These are phyloP conservation scores for Miniopterus natalensis DNA, from an alignment of 2,113 vertebrate species.

Conservation along the genomic window DNA sequence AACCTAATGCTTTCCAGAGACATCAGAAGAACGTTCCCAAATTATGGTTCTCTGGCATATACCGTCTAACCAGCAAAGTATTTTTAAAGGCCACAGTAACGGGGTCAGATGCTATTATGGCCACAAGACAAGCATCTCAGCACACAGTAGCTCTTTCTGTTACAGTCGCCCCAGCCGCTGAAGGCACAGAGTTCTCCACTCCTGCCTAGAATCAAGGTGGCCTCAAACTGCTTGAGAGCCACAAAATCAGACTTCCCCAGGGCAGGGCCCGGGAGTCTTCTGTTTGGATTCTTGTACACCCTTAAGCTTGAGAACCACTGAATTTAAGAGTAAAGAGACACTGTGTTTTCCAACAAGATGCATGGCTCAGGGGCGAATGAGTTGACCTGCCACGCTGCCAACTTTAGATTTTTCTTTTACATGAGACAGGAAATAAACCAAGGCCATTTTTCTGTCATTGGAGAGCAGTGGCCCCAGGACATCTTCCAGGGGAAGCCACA, in stretches of 20 bases:
- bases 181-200: neutral
- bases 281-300: neutral
- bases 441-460: neutral
- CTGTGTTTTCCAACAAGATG: neutral
- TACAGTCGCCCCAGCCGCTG: neutral
- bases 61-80: neutral
- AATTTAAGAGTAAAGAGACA: constrained; percentile 3
- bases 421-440: constrained; percentile 21
- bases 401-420: constrained; percentile 35
- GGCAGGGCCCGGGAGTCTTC: neutral
- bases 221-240: neutral
- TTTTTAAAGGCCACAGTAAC: neutral
- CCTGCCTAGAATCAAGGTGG: neutral
- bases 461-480: neutral
- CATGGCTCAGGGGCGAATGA: neutral
- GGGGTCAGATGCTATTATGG: neutral
- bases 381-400: neutral
- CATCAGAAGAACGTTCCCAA: neutral
- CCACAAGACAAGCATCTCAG: neutral
- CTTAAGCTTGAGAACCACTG: neutral
- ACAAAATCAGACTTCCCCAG: neutral
- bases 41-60: neutral
- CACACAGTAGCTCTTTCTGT: neutral
- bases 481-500: neutral
- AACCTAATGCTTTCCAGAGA: neutral